Conservation (phyloP, 2,888 invertebrate genomes). For the Parapristionchus giblindavisi region DNA sequence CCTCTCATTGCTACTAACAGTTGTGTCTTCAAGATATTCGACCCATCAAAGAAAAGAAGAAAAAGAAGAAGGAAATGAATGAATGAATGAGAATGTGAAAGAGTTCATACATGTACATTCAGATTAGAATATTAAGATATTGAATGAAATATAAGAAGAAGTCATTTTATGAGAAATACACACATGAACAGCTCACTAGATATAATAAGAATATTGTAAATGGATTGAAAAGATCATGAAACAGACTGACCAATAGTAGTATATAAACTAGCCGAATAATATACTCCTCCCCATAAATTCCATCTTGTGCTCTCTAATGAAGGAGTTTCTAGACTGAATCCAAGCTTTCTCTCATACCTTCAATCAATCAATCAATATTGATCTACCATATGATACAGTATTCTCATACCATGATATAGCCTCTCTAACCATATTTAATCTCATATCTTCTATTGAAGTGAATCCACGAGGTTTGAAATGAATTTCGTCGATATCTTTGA, state of each 20-base stretch:
- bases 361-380: not conserved
- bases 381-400: not conserved
- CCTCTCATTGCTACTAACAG: too few relatives aligned
- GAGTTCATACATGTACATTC: too few relatives aligned
- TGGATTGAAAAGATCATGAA: not conserved
- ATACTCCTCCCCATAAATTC: slow-evolving; percentile 61
- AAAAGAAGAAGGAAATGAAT: not conserved
- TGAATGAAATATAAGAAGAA: not conserved
- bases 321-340: slow-evolving; percentile 47
- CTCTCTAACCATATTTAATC: slow-evolving; percentile 45
- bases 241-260: slow-evolving; percentile 57
- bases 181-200: too few relatives aligned
- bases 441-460: slow-evolving; percentile 40
- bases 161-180: too few relatives aligned
- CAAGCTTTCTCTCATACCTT: slow-evolving; percentile 57
- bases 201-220: too few relatives aligned
- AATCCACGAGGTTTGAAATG: slow-evolving; percentile 40
- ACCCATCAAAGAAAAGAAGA: not conserved
- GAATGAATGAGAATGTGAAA: too few relatives aligned
- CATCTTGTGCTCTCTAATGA: slow-evolving; percentile 53
- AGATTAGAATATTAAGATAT: not conserved
- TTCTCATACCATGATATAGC: slow-evolving; percentile 46
- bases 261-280: slow-evolving; percentile 60
- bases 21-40: too few relatives aligned
- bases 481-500: slow-evolving; percentile 47